Base-by-base conservation (phyloP, 1,140 invertebrate species). In the Xylocopa sonorina region DNA sequence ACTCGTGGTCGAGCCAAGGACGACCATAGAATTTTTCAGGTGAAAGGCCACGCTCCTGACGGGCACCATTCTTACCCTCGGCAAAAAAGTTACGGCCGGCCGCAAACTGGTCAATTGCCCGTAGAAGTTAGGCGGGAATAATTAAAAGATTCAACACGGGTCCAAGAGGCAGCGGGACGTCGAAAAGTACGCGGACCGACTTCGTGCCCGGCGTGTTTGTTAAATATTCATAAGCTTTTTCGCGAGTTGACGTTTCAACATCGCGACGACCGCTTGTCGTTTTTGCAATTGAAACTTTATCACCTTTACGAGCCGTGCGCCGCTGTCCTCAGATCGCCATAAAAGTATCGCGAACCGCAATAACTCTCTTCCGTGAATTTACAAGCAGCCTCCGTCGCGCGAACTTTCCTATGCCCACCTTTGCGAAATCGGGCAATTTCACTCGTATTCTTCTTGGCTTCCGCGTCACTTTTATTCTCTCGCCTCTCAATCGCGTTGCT, bases 211-310 rank as follows among this genome's bases (percentile, higher is more conserved):
- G 16, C 41, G 57, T 75, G 76, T 81, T 80, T 85, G 69, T 80
- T 82, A 86, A 84, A 86, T 86, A 87, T 87, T 86, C 82, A 87
- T 87, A 43, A 73, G 67, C 29, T 86, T 85, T 83, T 82, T 79
- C 53, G 60, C 53, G 5, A 32, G 53, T 41, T 71, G 55, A 71
- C 67, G 43, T 71, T 71, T 60, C 67, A 71, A 71, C 67, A 62
- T 78, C 66, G 75, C 46, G 12, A 71, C n/a, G n/a, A 71, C 67
- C 43, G 68, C 66, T 46, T 29, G 66, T 41, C 75, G 75, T 60
- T 78, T 78, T 71, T 78, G 75, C 75, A 71, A 78, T 71, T 69
- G 75, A 78, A 78, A 78, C 75, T 78, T 78, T 71, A 71, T 71
- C 75, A 43, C 53, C 34, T 24, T 21, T 21, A 32, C 10, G 63